A percentile compares a stretch with the other conserved stretches of the same genome.
These are phyloP conservation scores for Coregonus suidteri DNA, from an alignment of 2,797 vertebrate species.

Conservation along the genomic window DNA sequence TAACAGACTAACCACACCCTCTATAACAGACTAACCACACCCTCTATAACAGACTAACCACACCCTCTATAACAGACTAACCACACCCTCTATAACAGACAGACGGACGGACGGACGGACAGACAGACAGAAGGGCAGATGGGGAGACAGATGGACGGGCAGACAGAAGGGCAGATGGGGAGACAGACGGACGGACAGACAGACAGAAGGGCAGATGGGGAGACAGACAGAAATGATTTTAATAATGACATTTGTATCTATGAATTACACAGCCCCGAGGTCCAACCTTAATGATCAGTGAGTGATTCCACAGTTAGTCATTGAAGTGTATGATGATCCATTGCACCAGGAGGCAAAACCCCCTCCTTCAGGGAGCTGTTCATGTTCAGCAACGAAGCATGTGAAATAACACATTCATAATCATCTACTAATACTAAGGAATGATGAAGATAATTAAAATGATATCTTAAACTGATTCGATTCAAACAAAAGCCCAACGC, in stretches of 20 bases:
- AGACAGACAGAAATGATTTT: constrained; percentile 31
- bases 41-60: too few relatives aligned
- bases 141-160: background rate
- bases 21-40: too few relatives aligned
- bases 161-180: too few relatives aligned
- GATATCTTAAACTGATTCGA: background rate
- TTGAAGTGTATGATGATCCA: constrained; percentile 38
- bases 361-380: constrained; percentile 55
- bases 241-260: constrained; percentile 66
- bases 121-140: background rate
- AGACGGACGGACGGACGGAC: background rate
- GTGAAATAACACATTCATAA: background rate
- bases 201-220: background rate
- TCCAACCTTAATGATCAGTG: constrained; percentile 57
- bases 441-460: background rate
- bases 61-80: too few relatives aligned
- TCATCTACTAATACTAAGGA: background rate
- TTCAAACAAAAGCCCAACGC: background rate
- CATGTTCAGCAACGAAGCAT: background rate
- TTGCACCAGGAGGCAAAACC: constrained; percentile 59
- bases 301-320: constrained; percentile 66
- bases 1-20: too few relatives aligned
- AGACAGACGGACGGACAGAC: background rate
- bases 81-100: too few relatives aligned
- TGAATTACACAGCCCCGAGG: constrained; percentile 59